phyloP scores from a whole-genome alignment of 2,888 invertebrate genomes.

The Drosophila ezoana region DNA sequence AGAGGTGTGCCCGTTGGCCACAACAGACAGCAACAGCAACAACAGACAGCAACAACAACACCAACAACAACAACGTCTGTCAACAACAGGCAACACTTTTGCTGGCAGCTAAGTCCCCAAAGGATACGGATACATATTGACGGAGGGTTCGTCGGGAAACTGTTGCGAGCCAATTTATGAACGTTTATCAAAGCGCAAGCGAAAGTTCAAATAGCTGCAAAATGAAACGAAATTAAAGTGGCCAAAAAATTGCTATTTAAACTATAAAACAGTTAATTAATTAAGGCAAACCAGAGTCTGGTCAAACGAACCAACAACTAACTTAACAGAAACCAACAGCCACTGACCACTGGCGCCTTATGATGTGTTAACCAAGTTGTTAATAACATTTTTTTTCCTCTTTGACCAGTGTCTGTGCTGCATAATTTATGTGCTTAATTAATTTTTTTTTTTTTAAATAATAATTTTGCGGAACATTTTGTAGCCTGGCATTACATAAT shows the following conservation, averaged over 20 bases:
- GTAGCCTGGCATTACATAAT: constrained; percentile 58
- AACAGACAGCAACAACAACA: constrained; percentile 22
- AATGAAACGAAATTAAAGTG: constrained; percentile 36
- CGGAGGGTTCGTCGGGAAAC: constrained; percentile 31
- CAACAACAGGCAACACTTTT: constrained; percentile 37
- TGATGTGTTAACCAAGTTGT: constrained; percentile 72
- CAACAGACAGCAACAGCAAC: constrained; percentile 29
- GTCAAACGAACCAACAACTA: constrained; percentile 11
- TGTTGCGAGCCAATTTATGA: constrained; percentile 52
- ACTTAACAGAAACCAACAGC: constrained; percentile 2
- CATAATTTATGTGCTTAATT: constrained; percentile 78
- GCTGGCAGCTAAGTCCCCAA: constrained; percentile 46
- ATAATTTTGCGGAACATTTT: constrained; percentile 53
- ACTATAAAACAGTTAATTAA: constrained; percentile 72
- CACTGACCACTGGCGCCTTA: constrained; percentile 47
- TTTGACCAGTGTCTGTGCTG: constrained; percentile 40
- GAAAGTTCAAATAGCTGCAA: constrained; percentile 57
- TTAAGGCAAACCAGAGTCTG: constrained; percentile 54
- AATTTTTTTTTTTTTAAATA: constrained; percentile 47
- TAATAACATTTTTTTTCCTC: constrained; percentile 56
- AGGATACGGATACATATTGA: constrained; percentile 55
- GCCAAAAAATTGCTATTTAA: constrained; percentile 63
- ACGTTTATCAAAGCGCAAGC: constrained; percentile 55
- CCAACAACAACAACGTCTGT: constrained; percentile 21
- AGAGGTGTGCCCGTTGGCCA: constrained; percentile 75